phyloP scores from a whole-genome alignment of 2,888 invertebrate species.

The Chymomyza amoena region DNA sequence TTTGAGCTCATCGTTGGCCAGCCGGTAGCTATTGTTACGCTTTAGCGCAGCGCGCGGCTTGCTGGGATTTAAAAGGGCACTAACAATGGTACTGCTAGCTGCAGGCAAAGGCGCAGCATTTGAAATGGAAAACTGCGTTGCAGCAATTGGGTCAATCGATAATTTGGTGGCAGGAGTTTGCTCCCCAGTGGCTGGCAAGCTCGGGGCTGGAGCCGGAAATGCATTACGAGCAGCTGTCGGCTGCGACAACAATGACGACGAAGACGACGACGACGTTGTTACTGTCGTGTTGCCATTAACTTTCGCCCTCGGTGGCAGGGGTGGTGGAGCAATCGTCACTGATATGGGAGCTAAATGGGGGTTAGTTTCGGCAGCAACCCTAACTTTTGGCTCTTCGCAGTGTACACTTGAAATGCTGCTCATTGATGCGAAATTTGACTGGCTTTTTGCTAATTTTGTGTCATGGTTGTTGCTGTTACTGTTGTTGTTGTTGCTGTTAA shows the following conservation, averaged over 20 bases:
- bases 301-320: slow-evolving; percentile 63
- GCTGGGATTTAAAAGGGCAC: background rate
- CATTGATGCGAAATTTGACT: slow-evolving; percentile 64
- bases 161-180: slow-evolving; percentile 13
- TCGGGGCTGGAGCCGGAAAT: slow-evolving; percentile 20
- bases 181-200: background rate
- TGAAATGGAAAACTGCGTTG: slow-evolving; percentile 63
- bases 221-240: slow-evolving; percentile 32
- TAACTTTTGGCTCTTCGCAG: slow-evolving; percentile 41
- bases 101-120: slow-evolving; percentile 40
- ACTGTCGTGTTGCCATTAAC: slow-evolving; percentile 45
- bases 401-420: slow-evolving; percentile 68
- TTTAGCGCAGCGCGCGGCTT: slow-evolving; percentile 80
- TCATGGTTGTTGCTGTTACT: slow-evolving; percentile 16
- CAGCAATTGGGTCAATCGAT: slow-evolving; percentile 75
- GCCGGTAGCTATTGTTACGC: slow-evolving; percentile 90
- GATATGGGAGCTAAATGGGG: slow-evolving; percentile 24
- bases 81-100: slow-evolving; percentile 4
- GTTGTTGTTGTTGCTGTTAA: slow-evolving; percentile 38
- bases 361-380: slow-evolving; percentile 50
- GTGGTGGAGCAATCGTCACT: slow-evolving; percentile 39
- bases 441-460: slow-evolving; percentile 42
- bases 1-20: slow-evolving; percentile 83
- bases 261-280: slow-evolving; percentile 7
- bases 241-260: slow-evolving; percentile 15